These are phyloP conservation scores for Helostoma temminkii DNA, from an alignment of 2,797 vertebrate species.

Conservation along the genomic window DNA sequence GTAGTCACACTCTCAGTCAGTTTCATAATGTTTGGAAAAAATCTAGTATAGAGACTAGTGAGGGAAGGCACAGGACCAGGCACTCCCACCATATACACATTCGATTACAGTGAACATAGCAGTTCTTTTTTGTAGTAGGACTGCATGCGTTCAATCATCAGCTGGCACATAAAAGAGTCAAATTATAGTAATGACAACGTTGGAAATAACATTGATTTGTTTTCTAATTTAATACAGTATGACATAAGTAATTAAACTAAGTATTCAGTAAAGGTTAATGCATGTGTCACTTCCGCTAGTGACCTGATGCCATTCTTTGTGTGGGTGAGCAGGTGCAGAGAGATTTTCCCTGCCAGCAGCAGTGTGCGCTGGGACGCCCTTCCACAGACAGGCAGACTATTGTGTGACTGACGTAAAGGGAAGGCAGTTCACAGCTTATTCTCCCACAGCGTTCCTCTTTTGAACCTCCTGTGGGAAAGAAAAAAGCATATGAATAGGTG, in stretches of 20 bases:
- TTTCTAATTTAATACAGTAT: conserved; percentile 38
- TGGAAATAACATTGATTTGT: conserved; percentile 40
- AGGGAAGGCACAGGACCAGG: conserved; percentile 39
- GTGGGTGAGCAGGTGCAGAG: conserved; percentile 67
- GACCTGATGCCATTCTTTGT: conserved; percentile 61
- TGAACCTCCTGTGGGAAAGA: conserved; percentile 74
- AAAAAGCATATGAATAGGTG: conserved; percentile 67
- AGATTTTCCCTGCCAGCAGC: conserved; percentile 67
- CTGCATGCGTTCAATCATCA: conserved; percentile 59
- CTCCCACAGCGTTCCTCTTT: conserved; percentile 66
- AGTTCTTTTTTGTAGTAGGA: conserved; percentile 46
- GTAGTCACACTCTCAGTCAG: conserved; percentile 48
- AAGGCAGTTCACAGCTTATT: conserved; percentile 69
- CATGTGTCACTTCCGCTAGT: conserved; percentile 53
- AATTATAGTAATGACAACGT: conserved; percentile 50
- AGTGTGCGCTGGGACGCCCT: conserved; percentile 64
- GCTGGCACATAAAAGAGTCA: conserved; percentile 45
- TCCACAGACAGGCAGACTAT: conserved; percentile 69
- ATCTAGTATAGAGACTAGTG: conserved; percentile 50
- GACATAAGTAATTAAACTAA: conserved; percentile 51
- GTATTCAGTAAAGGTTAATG: conserved; percentile 54
- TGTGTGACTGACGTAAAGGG: conserved; percentile 77
- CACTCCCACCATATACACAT: conserved; percentile 45
- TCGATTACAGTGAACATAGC: conserved; percentile 61
- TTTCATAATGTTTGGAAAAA: conserved; percentile 50